Percentiles rank a stretch among this genome's conserved stretches.
phyloP scores from a whole-genome alignment of 2,797 vertebrate genomes.

The Urophycis tenuis region DNA sequence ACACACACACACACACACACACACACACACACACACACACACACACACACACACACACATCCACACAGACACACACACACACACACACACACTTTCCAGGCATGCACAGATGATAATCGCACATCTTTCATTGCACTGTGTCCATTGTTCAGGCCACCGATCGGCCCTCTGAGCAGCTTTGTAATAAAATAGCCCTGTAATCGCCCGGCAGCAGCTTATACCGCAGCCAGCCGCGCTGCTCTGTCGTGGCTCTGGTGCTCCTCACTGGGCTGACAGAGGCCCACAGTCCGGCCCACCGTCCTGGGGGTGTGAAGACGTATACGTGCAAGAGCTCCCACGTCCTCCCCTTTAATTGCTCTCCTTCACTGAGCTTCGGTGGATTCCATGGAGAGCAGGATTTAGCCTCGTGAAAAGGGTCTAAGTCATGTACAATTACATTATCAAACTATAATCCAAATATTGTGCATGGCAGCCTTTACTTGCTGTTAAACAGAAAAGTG shows the following conservation, averaged over 20 bases:
- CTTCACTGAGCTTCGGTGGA: not conserved
- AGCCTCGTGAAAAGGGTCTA: not conserved
- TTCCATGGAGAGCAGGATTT: not conserved
- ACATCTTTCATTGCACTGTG: slow-evolving; percentile 23
- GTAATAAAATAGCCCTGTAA: slow-evolving; percentile 46
- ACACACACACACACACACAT: no score
- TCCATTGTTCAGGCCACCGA: slow-evolving; percentile 54
- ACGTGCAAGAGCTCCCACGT: not conserved
- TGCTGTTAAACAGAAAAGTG: not conserved
- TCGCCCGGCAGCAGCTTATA: slow-evolving; percentile 14
- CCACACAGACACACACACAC: no score
- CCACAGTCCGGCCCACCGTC: not conserved
- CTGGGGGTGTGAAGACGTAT: not conserved
- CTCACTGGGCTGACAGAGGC: not conserved
- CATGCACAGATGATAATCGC: slow-evolving; percentile 49
- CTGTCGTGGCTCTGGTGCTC: slow-evolving; percentile 11
- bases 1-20: no score
- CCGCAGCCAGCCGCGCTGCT: slow-evolving; percentile 10
- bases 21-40: no score
- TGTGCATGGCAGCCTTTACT: not conserved
- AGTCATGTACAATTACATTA: not conserved
- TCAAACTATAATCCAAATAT: not conserved
- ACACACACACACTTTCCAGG: no score
- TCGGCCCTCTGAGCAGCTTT: slow-evolving; percentile 8
- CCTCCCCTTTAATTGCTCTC: not conserved